Evolutionary conservation across 2,113 vertebrate genomes (phyloP), one percentile per base, ranked within the genome.

Genomic region (Odontesthes bonariensis): DNA sequence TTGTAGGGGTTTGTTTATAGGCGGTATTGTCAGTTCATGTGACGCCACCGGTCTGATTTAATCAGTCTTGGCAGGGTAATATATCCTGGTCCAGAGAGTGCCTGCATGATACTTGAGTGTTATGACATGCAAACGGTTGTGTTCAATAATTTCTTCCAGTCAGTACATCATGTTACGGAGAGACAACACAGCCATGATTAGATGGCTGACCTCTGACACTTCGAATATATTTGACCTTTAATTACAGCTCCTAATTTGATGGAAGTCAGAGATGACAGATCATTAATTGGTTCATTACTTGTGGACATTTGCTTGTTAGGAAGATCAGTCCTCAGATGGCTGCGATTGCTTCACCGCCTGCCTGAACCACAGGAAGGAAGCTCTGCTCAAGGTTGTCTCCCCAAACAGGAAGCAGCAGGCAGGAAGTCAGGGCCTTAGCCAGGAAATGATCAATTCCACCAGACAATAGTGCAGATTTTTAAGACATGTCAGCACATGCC

Each of bases 351-450:
- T 61, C 35, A 61, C 49, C 88, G 80, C 82, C 81, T 86, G 88
- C 62, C 78, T 10, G 23, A 10, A 58, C 40, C 62, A 17, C 64
- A 46, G 52, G 33, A 80, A 91, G 92, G 93, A 94, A 94, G 79
- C 73, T 22, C 71, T 5, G 65, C 91, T 86, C 90, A 89, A 85
- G 82, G 90, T 87, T 89, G 82, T 83, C 86, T 82, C 73, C 47
- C 58, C 79, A 93, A 94, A 93, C 94, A 94, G 94, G 94, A 94
- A 94, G 79, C 86, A 90, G 89, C 75, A 87, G 91, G 77, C 91
- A 92, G 92, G 92, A 93, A 86, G 83, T 88, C 27, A 27, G 80
- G n/a, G 46, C 64, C 72, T 47, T 56, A 32, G 82, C 23, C 84
- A 88, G 93, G 93, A 94, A 90, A 91, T 90, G 80, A 86, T 85